phyloP scores from a whole-genome alignment of 2,113 vertebrate genomes.

The Pseudopipra pipra region DNA sequence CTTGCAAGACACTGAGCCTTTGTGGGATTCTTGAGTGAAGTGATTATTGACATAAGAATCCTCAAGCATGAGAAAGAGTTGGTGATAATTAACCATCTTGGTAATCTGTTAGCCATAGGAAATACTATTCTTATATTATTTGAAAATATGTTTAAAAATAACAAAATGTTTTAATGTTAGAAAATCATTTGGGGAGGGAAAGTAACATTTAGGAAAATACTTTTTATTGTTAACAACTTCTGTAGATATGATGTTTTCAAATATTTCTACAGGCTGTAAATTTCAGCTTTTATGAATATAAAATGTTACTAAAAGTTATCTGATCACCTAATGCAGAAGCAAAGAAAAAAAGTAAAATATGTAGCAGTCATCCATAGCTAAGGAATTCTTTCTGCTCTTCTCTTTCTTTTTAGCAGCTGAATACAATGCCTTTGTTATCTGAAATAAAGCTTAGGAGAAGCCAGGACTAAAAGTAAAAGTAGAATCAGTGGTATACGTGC shows the following conservation, averaged over 20 bases:
- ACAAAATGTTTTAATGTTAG: neutral
- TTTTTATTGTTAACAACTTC: neutral
- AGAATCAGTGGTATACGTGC: neutral
- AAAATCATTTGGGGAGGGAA: neutral
- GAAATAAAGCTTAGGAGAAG: neutral
- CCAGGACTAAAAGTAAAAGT: neutral
- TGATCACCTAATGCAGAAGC: neutral
- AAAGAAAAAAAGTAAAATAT: neutral
- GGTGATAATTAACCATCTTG: neutral
- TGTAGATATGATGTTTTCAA: neutral
- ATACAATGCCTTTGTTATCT: rapidly evolving
- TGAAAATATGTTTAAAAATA: neutral
- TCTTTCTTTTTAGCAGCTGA: neutral
- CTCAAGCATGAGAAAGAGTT: neutral
- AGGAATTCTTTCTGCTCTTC: neutral
- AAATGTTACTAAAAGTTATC: neutral
- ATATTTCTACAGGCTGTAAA: neutral
- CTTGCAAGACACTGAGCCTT: neutral
- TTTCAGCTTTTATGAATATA: neutral
- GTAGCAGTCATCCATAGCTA: neutral
- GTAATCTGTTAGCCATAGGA: neutral
- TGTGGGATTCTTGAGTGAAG: neutral
- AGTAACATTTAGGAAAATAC: neutral
- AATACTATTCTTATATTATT: neutral
- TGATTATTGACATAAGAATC: neutral